Evolutionary conservation across 2,113 vertebrate species (phyloP).

Genomic region (Antechinus flavipes): DNA sequence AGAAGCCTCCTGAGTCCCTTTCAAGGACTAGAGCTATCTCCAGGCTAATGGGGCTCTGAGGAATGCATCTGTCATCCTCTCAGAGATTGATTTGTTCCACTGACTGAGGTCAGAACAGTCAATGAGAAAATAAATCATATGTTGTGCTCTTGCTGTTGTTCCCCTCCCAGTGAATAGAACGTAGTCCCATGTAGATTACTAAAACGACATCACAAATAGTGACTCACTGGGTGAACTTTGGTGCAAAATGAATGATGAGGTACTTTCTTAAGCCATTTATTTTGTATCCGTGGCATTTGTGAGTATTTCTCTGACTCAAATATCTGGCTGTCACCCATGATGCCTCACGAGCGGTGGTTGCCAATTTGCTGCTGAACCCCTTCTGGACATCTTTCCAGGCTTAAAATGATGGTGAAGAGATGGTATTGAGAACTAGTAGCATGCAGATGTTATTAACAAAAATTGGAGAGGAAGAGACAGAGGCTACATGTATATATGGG

Average conservation of each 20-base stretch:
- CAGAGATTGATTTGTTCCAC: background rate
- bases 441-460: background rate
- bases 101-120: constrained; percentile 3
- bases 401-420: background rate
- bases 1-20: background rate
- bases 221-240: background rate
- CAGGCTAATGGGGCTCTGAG: background rate
- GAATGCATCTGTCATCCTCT: background rate
- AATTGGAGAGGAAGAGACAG: background rate
- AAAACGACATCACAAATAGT: background rate
- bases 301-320: background rate
- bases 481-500: background rate
- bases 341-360: background rate
- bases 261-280: background rate
- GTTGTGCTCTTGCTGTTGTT: background rate
- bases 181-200: background rate
- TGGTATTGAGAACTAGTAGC: background rate
- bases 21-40: background rate
- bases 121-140: constrained; percentile 1
- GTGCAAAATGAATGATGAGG: background rate
- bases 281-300: background rate
- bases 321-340: background rate
- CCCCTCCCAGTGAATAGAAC: background rate
- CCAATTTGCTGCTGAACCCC: background rate
- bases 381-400: background rate